Percentiles rank a stretch among this genome's conserved stretches.
Conservation (phyloP, 92 coral and sea anemone species). For the Meandrina meandrites region DNA sequence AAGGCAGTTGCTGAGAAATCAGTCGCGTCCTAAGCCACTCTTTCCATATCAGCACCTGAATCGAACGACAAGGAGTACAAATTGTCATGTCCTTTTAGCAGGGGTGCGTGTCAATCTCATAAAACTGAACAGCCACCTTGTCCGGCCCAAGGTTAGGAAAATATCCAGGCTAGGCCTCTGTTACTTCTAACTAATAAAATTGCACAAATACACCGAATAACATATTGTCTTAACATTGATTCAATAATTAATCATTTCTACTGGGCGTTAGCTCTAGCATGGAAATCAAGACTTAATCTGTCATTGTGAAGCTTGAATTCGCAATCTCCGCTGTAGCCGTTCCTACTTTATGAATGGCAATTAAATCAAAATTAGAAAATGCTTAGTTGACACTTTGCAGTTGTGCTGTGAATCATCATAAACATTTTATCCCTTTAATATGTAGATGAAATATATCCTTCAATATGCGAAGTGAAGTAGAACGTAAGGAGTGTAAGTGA, state of each 20-base stretch:
- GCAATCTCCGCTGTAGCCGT: not conserved
- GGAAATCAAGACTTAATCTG: not conserved
- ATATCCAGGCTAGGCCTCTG: too few relatives aligned
- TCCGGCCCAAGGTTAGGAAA: too few relatives aligned
- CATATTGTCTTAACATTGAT: not conserved
- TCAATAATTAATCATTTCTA: not conserved
- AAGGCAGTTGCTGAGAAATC: not conserved
- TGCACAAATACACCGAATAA: not conserved
- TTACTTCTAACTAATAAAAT: not conserved
- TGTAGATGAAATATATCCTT: not conserved
- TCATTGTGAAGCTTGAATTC: not conserved
- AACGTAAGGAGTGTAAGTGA: not conserved
- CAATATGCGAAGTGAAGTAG: not conserved
- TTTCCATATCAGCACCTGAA: too few relatives aligned
- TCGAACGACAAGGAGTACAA: too few relatives aligned
- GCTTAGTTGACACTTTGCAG: not conserved
- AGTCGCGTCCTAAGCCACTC: too few relatives aligned
- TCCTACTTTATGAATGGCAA: not conserved
- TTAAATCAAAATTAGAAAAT: not conserved
- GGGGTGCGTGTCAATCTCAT: too few relatives aligned
- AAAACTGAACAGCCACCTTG: too few relatives aligned
- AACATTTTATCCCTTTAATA: not conserved
- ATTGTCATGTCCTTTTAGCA: too few relatives aligned
- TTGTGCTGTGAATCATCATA: not conserved
- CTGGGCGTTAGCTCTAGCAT: not conserved